Evolutionary conservation across 1,140 invertebrate genomes (phyloP).

Genomic region (Cephus cinctus): DNA sequence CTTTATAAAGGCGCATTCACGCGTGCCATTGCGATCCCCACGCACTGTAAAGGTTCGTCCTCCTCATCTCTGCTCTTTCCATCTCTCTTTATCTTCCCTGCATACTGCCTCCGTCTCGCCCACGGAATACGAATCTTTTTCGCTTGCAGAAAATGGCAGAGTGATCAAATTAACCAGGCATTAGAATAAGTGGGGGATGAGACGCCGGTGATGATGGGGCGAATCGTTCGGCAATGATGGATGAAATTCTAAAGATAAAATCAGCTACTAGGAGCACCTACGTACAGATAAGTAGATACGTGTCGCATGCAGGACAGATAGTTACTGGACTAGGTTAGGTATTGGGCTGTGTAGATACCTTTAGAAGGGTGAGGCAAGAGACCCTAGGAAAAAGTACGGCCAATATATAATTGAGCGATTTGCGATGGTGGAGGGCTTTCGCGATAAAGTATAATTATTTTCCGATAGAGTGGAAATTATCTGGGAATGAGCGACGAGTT

Average conservation of each 20-base stretch:
- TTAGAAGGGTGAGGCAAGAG: no score
- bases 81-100: conserved; percentile 1
- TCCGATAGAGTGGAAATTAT: conserved; percentile 57
- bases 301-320: no score
- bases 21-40: conserved; percentile 37
- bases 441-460: conserved; percentile 57
- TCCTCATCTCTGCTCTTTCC: conserved; percentile 7
- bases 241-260: no score
- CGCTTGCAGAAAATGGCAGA: conserved; percentile 23
- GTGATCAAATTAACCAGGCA: conserved; percentile 42
- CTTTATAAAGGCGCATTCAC: conserved; percentile 55
- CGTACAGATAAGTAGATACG: background rate
- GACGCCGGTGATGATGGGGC: background rate
- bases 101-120: conserved; percentile 1
- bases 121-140: conserved; percentile 2
- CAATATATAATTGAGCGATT: conserved; percentile 55
- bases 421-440: conserved; percentile 36
- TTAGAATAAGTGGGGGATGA: conserved; percentile 26
- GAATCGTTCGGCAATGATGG: background rate
- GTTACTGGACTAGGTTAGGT: no score
- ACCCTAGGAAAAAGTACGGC: no score
- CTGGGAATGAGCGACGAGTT: conserved; percentile 50
- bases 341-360: no score
- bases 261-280: background rate
- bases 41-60: conserved; percentile 19